Evolutionary conservation across 2,113 vertebrate species (phyloP), one percentile per base, ranked within the genome.

Genomic region (Phalacrocorax carbo): DNA sequence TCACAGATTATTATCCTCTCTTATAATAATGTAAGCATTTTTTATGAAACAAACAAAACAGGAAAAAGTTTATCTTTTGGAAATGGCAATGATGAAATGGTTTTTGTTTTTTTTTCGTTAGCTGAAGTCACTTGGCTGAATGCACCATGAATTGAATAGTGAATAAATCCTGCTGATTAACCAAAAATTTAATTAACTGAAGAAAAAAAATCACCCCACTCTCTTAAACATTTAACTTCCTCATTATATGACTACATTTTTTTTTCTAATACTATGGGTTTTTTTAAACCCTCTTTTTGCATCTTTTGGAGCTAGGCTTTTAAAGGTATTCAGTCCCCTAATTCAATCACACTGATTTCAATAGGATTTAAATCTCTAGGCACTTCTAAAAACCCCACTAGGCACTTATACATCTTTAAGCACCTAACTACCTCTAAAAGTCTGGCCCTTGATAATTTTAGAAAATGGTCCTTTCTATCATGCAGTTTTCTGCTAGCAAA

Each of bases 381-480:
- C n/a, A 55, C 51, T 82, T 85, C 78, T 87, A 36, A 73, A 96
- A 96, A 55, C 21, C 93, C 84, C 81, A 80, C 30, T 27, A 90
- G 86, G 23, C 57, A 70, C 77, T 91, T 82, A 27, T 46, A 82
- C 58, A 80, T 94, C 84, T 95, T 85, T 90, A 89, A 93, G 94
- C 84, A 94, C 70, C 91, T 94, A 94, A 72, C 78, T 95, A 66
- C 89, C 51, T 94, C 82, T 82, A 79, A 40, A 95, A 61, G 36
- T 90, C 91, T 91, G 87, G 82, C 66, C 87, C 87, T 85, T 93
- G 94, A 91, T 93, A 93, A 90, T 96, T 90, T 91, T 93, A 88
- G 75, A 95, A 93, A 94, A 95, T 90, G 60, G 92, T 94, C 96
- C 93, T 92, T 95, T 96, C 93, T 96, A 93, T 94, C 92, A 95